Conservation (phyloP, 1,140 invertebrate species). For the Drosophila nebulosa region DNA sequence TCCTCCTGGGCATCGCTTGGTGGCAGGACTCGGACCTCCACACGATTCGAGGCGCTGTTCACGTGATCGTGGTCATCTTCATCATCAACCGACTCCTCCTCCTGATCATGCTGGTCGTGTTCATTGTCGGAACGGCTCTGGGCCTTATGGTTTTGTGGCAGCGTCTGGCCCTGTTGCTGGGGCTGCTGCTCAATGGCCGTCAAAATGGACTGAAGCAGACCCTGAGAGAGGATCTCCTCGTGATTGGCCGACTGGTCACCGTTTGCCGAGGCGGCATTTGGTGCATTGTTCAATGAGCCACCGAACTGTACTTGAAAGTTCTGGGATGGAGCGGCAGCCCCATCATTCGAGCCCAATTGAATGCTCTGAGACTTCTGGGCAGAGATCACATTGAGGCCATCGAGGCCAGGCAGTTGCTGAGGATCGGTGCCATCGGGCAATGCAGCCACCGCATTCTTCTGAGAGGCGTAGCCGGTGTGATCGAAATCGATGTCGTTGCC, state of each 20-base stretch:
- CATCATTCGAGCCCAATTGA: conserved; percentile 82
- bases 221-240: conserved; percentile 88
- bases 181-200: conserved; percentile 88
- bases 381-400: conserved; percentile 82
- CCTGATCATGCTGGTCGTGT: conserved; percentile 15
- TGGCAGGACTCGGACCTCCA: conserved; percentile 49
- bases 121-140: conserved; percentile 69
- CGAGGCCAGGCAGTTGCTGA: conserved; percentile 63
- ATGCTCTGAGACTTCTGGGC: conserved; percentile 73
- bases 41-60: conserved; percentile 33
- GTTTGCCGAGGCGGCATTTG: conserved; percentile 25
- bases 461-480: conserved; percentile 66
- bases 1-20: conserved; percentile 36
- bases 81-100: conserved; percentile 7
- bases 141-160: conserved; percentile 53
- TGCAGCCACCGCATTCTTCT: conserved; percentile 57
- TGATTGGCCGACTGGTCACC: conserved; percentile 81
- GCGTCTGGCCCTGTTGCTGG: conserved; percentile 13
- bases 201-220: conserved; percentile 89
- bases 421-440: conserved; percentile 65
- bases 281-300: conserved; percentile 75
- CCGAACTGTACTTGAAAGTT: conserved; percentile 89
- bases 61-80: conserved; percentile 19
- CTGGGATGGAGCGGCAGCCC: conserved; percentile 82
- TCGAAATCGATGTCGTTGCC: conserved; percentile 64